Conservation (phyloP, 2,113 vertebrate genomes). For the Sciurus niger region DNA sequence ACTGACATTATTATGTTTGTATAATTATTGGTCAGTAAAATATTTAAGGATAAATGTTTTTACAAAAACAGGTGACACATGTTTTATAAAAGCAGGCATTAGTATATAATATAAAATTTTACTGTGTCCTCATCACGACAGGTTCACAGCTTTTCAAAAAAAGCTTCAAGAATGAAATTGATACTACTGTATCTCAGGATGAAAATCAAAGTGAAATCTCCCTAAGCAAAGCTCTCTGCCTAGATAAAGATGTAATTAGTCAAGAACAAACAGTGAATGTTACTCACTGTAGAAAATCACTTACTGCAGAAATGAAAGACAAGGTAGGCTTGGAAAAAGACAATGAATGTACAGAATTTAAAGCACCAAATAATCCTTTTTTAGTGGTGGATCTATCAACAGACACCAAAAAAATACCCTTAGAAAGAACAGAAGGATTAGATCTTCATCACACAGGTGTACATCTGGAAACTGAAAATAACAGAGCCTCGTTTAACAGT, state of each 20-base stretch:
- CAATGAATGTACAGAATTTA: slow-evolving; percentile 73
- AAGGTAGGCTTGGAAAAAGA: slow-evolving; percentile 71
- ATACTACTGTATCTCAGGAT: slow-evolving; percentile 71
- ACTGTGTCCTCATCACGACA: slow-evolving; percentile 79
- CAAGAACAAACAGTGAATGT: slow-evolving; percentile 76
- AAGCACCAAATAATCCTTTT: slow-evolving; percentile 62
- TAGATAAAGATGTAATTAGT: slow-evolving; percentile 78
- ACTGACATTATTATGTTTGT: slow-evolving; percentile 39
- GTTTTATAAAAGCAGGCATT: slow-evolving; percentile 35
- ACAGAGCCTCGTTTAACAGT: slow-evolving; percentile 41
- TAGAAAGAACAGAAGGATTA: slow-evolving; percentile 73
- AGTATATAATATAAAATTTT: slow-evolving; percentile 46
- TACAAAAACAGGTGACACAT: slow-evolving; percentile 41
- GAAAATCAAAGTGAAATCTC: slow-evolving; percentile 87
- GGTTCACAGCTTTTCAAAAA: slow-evolving; percentile 84
- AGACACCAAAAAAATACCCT: slow-evolving; percentile 69
- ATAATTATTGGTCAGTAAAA: slow-evolving; percentile 39
- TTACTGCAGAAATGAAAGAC: slow-evolving; percentile 70
- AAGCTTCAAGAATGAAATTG: slow-evolving; percentile 79
- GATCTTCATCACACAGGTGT: slow-evolving; percentile 72
- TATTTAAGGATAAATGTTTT: slow-evolving; percentile 63
- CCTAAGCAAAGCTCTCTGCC: slow-evolving; percentile 83
- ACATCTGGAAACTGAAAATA: slow-evolving; percentile 57
- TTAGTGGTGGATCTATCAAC: slow-evolving; percentile 26
- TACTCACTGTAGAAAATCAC: slow-evolving; percentile 80